A percentile compares a stretch with the other conserved stretches of the same genome.
Evolutionary conservation across 64 coral and sea anemone genomes (phyloP).

Genomic region (Stylophora pistillata): DNA sequence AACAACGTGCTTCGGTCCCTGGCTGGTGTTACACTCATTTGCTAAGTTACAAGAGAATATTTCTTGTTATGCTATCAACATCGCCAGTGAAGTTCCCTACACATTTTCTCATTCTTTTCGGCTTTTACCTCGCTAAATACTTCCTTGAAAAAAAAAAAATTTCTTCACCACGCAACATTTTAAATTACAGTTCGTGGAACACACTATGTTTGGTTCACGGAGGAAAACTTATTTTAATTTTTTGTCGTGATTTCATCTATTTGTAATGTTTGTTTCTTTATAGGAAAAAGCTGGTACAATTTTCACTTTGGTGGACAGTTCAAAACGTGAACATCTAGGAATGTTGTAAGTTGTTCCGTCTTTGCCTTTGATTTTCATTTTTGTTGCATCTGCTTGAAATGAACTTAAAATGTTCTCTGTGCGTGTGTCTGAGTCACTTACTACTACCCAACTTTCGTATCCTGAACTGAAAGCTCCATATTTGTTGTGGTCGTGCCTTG

Average conservation of each 20-base stretch:
- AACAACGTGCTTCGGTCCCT: too few species aligned
- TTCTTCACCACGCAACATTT: neutral
- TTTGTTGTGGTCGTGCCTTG: too few species aligned
- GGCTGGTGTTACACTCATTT: neutral
- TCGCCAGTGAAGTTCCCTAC: too few species aligned
- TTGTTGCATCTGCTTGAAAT: too few species aligned
- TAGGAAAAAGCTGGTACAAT: slow-evolving; percentile 97
- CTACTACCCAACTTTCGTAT: too few species aligned
- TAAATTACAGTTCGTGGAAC: neutral
- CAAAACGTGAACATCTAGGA: slow-evolving; percentile 85
- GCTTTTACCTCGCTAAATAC: too few species aligned
- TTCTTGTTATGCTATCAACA: too few species aligned
- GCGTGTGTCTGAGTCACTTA: too few species aligned
- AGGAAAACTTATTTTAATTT: neutral
- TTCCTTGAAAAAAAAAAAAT: too few species aligned
- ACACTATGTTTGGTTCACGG: neutral
- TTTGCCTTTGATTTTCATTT: neutral
- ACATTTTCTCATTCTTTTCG: too few species aligned
- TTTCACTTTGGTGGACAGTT: slow-evolving; percentile 94
- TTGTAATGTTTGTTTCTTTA: neutral
- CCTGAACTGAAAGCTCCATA: too few species aligned
- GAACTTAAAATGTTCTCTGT: too few species aligned
- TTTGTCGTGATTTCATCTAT: neutral
- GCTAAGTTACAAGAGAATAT: neutral
- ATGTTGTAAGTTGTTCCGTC: slow-evolving; percentile 81